phyloP scores from a whole-genome alignment of 2,797 vertebrate genomes.

The Melanogrammus aeglefinus region DNA sequence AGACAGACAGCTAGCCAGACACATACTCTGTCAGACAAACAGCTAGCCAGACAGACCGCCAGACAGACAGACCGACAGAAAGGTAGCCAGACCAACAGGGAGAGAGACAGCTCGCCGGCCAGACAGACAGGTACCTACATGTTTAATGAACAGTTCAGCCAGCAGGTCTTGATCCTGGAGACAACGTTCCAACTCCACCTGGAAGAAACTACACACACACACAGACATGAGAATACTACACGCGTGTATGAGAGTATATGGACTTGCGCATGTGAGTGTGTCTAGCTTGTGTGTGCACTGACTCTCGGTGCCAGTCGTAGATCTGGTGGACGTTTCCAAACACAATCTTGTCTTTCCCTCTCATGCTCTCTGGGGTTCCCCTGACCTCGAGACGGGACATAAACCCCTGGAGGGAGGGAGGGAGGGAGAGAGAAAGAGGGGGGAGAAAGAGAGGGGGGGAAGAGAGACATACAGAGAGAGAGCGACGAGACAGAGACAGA shows the following conservation, averaged over 20 bases:
- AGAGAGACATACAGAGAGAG: no score
- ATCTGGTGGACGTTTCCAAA: constrained; percentile 98
- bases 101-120: no score
- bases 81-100: background rate
- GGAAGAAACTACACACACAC: constrained; percentile 79
- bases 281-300: constrained; percentile 31
- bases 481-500: no score
- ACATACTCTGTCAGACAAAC: no score
- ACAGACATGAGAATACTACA: constrained; percentile 19
- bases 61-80: background rate
- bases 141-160: constrained; percentile 96
- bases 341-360: constrained; percentile 96
- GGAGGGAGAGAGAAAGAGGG: background rate
- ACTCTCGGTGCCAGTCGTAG: constrained; percentile 97
- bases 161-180: constrained; percentile 87
- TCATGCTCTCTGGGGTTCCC: constrained; percentile 95
- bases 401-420: constrained; percentile 73
- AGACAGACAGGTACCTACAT: constrained; percentile 75
- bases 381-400: constrained; percentile 91
- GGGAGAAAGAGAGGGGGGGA: no score
- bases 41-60: no score
- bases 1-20: no score
- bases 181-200: constrained; percentile 91
- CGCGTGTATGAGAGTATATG: constrained; percentile 13
- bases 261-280: constrained; percentile 2